phyloP scores from a whole-genome alignment of 92 coral and sea anemone species.

The Montipora capitata region DNA sequence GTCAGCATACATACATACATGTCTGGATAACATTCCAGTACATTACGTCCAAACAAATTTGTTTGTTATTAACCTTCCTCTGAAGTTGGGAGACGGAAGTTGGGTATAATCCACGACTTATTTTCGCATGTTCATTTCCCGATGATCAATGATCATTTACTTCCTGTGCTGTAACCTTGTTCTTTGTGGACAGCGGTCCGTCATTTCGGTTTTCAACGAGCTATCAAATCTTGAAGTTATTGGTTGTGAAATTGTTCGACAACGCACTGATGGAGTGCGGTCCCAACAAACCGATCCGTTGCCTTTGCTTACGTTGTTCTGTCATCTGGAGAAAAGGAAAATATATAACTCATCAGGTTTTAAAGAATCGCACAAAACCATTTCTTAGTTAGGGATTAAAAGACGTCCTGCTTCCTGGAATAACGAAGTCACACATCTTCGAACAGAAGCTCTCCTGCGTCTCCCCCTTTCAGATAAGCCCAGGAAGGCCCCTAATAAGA shows the following conservation, averaged over 20 bases:
- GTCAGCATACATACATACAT: not conserved
- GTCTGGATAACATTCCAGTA: not conserved
- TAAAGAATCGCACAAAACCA: too few relatives aligned
- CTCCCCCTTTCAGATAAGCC: too few relatives aligned
- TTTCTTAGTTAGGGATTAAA: too few relatives aligned
- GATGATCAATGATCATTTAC: not conserved
- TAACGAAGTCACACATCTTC: too few relatives aligned
- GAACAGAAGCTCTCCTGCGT: too few relatives aligned
- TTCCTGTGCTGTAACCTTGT: not conserved
- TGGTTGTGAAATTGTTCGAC: constrained; percentile 50
- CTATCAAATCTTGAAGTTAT: constrained; percentile 79
- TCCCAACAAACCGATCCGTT: constrained; percentile 89
- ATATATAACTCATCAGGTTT: not conserved
- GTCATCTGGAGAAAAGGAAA: constrained; percentile 82
- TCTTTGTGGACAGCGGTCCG: not conserved
- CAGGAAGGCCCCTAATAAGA: too few relatives aligned
- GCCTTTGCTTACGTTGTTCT: constrained; percentile 98
- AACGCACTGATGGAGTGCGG: constrained; percentile 76
- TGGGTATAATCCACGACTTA: not conserved
- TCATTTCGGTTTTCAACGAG: not conserved
- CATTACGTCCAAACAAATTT: not conserved
- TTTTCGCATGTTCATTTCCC: not conserved
- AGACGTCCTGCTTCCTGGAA: too few relatives aligned
- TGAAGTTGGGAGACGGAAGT: not conserved
- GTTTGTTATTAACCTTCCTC: not conserved